Base-by-base conservation (phyloP, 2,888 invertebrate species). In the Eremobia ochroleuca region DNA sequence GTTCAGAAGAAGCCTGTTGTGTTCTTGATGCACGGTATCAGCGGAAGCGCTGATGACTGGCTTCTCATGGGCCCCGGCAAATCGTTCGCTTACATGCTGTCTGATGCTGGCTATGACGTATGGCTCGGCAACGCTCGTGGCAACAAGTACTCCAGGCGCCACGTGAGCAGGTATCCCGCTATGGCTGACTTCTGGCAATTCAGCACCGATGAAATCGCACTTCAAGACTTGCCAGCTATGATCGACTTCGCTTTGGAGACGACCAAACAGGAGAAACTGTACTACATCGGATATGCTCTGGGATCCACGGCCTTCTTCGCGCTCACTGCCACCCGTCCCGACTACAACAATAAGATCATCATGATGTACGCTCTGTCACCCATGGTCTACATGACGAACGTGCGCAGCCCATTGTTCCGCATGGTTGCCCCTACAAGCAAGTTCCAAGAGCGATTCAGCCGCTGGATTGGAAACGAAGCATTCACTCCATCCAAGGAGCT, bases 41-140 rank as follows among this genome's bases (percentile, higher is more conserved):
- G 98, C n/a, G 97, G 97, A 65, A 97, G 97, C 84, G 97, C 98
- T 0, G 97, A 97, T 46, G 97, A 98, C 91, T 98, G 97, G 97
- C 94, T 98, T 6, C 94, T 98, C 81, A 97, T 98, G 92, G 97
- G 97, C 28, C 97, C 97, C 0, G 94, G 97, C 76, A 97, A 97
- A 80, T 94, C 96, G 0, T 94, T 97, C 58, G 94, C 95, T 37
- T 96, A 94, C 90, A 85, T 94, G 81, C 92, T 97, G 28, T 90
- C 94, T 43, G 95, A 96, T 82, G 94, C 94, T 59, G 96, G 95
- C 76, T 95, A 92, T 87, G 96, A 96, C n/a, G 96, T 97, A 71
- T 96, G 95, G 96, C 92, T 97, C 59, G 96, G 96, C 83, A 96
- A 96, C 88, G 92, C 93, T 74, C 96, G 96, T 64, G 95, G 96